Base-by-base conservation (phyloP, 2,113 vertebrate genomes). In the Progne subis region DNA sequence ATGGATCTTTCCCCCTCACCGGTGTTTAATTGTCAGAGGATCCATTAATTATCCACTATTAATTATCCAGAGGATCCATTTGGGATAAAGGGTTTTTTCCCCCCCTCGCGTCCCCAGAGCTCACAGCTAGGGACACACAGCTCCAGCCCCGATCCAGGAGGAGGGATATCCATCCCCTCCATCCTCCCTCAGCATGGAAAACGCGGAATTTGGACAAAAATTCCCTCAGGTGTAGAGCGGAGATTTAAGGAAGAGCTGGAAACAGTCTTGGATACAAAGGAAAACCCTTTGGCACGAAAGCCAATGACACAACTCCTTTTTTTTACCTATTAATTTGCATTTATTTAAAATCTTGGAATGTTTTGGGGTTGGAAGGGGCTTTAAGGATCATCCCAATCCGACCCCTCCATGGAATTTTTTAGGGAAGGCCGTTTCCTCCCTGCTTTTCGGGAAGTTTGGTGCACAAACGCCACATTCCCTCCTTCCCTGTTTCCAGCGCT, bases 131-230 rank as follows among this genome's bases (percentile, higher is more conserved):
- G 52, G 41, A 57, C 26, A 39, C 26, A 20, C 12, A 32, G 43
- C 21, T 4, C 50, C 37, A 2, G 8, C 6, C 31, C 14, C 12
- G 29, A 52, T 32, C 13, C 37, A 8, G 23, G 31, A 60, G 19
- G 1, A 18, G 67, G 67, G 20, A 71, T 44, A 19, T 11, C 59
- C 44, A 21, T 23, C 67, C 67, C 80, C 25, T 44, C 32, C 56
- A 8, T 31, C 56, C 47, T 34, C 39, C 44, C 28, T 25, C 26
- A 29, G 52, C 23, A 31, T 0, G 21, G 60, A 31, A 24, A 53
- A 31, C 0, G 1, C 6, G 23, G 52, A 86, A 87, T 0, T 0
- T 2, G 52, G 47, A 50, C 43, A 34, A 32, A 64, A 86, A 50
- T 37, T 70, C 50, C 52, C 44, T 68, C 3, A 6, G 47, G 44